Conservation (phyloP, 2,113 vertebrate species). For the Andinoacara biseriatus region DNA sequence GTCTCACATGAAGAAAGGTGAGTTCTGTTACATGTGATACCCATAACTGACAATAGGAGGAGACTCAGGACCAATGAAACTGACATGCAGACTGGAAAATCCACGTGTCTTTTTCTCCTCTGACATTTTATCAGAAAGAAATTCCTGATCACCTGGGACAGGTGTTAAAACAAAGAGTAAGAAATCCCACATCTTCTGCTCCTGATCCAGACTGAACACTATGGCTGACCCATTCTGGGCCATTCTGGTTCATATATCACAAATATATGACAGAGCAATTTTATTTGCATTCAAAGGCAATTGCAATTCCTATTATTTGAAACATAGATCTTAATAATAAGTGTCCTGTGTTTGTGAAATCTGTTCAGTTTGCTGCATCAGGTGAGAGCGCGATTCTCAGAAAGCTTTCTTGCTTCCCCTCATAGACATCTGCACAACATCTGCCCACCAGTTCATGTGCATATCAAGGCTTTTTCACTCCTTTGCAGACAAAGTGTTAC, state of each 20-base stretch:
- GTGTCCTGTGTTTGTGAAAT: neutral
- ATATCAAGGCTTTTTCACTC: neutral
- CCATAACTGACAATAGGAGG: constrained; percentile 21
- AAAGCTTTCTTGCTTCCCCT: neutral
- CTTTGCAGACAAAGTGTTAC: neutral
- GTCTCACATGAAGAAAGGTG: neutral
- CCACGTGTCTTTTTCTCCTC: neutral
- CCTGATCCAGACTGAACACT: neutral
- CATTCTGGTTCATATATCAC: rapidly evolving
- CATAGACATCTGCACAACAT: neutral
- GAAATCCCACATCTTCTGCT: neutral
- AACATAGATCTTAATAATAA: neutral
- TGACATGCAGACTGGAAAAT: neutral
- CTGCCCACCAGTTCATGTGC: neutral
- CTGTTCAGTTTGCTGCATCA: neutral
- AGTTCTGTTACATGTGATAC: neutral
- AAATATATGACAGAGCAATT: neutral
- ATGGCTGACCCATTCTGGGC: neutral
- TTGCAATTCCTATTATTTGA: neutral
- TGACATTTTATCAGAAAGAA: neutral
- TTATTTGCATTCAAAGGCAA: neutral
- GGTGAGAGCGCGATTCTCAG: neutral
- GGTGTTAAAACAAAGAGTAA: neutral
- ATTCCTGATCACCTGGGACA: neutral
- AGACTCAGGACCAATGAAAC: neutral